These are phyloP conservation scores for Eunapius fragilis DNA, from an alignment of 37 sponge, comb jelly and placozoan species.

Conservation along the genomic window DNA sequence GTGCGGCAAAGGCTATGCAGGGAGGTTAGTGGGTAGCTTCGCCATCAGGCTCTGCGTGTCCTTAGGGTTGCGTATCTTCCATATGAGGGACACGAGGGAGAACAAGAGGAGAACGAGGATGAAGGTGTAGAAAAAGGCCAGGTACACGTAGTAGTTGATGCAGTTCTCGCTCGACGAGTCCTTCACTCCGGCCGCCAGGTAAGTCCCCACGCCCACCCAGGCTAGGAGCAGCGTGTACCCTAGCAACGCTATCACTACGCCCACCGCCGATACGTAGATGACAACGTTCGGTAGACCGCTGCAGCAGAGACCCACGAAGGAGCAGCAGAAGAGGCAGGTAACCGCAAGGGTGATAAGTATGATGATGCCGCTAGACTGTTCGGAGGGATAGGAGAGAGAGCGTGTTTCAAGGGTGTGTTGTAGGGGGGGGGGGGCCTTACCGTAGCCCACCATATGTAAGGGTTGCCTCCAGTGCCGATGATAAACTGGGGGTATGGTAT, in stretches of 20 bases:
- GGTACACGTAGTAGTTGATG: conserved; percentile 8
- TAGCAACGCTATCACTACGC: background rate
- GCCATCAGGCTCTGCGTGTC: too few species aligned
- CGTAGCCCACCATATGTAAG: too few species aligned
- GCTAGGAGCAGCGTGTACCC: conserved; percentile 7
- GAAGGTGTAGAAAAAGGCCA: conserved; percentile 16
- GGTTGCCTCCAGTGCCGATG: too few species aligned
- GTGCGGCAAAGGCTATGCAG: too few species aligned
- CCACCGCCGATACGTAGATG: background rate
- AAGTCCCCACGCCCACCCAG: conserved; percentile 39
- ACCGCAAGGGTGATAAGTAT: conserved; percentile 8
- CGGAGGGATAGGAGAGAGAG: background rate
- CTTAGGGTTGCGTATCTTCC: conserved; percentile 12
- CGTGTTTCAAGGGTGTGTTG: too few species aligned
- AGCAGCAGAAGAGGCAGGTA: conserved; percentile 34
- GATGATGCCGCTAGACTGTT: conserved; percentile 37
- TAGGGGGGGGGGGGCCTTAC: too few species aligned
- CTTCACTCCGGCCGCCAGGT: conserved; percentile 2
- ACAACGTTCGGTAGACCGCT: background rate
- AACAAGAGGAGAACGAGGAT: conserved; percentile 20
- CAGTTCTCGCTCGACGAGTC: conserved; percentile 15
- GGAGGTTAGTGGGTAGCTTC: too few species aligned
- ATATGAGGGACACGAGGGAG: background rate
- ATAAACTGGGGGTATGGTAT: too few species aligned
- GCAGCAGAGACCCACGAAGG: conserved; percentile 7